These are phyloP conservation scores for Blastobasis lacticolella DNA, from an alignment of 2,888 invertebrate genomes.

Conservation along the genomic window DNA sequence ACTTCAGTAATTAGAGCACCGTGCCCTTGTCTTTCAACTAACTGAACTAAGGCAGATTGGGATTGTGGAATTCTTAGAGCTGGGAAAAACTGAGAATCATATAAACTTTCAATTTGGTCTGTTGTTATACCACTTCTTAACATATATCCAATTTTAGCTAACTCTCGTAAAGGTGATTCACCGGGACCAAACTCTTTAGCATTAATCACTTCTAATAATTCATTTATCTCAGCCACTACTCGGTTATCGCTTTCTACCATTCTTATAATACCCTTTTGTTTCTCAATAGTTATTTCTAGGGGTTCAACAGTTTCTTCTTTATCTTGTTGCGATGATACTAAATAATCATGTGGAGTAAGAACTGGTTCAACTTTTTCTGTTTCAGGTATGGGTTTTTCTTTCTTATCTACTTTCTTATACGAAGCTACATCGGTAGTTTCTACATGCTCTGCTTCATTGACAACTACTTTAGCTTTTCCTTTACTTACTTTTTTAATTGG, in stretches of 20 bases:
- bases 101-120: slow-evolving; percentile 84
- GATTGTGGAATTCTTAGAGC: slow-evolving; percentile 86
- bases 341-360: slow-evolving; percentile 72
- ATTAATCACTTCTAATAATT: slow-evolving; percentile 81
- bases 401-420: slow-evolving; percentile 76
- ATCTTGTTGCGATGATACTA: slow-evolving; percentile 73
- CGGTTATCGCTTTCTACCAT: slow-evolving; percentile 70
- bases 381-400: slow-evolving; percentile 46
- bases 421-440: slow-evolving; percentile 76
- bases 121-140: slow-evolving; percentile 84
- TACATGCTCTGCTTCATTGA: slow-evolving; percentile 75
- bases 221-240: slow-evolving; percentile 83
- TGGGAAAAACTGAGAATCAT: slow-evolving; percentile 85
- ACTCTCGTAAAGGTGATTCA: slow-evolving; percentile 83
- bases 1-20: slow-evolving; percentile 87
- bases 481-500: slow-evolving; percentile 55
- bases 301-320: slow-evolving; percentile 70
- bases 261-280: slow-evolving; percentile 68
- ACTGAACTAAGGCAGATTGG: slow-evolving; percentile 87
- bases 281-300: slow-evolving; percentile 70
- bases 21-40: slow-evolving; percentile 89
- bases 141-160: slow-evolving; percentile 87
- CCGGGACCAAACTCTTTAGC: slow-evolving; percentile 88
- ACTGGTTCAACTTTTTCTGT: slow-evolving; percentile 63
- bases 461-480: slow-evolving; percentile 65